Base-by-base conservation (phyloP, 2,888 invertebrate species). In the Mamestra brassicae region DNA sequence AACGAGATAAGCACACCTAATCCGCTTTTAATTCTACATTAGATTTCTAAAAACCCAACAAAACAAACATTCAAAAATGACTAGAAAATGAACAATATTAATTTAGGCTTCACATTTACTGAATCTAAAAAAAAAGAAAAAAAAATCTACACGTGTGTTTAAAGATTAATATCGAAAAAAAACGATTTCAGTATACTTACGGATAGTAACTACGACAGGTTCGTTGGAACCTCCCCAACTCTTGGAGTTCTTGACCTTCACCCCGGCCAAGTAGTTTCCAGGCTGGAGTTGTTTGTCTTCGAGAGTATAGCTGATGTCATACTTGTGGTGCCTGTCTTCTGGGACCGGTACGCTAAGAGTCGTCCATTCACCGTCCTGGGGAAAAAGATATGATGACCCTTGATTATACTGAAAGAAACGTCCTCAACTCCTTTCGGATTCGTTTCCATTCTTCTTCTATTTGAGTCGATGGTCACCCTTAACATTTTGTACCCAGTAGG, bases 241-340 rank as follows among this genome's bases (percentile, higher is more conserved):
- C 79, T 94, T 91, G 2, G 87, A 85, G 78, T 96, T 96, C 86
- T 89, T 91, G 0, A 92, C 96, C 54, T 93, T 93, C 17, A 95
- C 89, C 0, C 89, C 71, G 0, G 90, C 95, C 17, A 93, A 90
- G 85, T 96, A 96, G 3, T 89, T 89, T 0, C 95, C 95, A 0
- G 89, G 81, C 0, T 85, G 84, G 0, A 95, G 42, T 17, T 89
- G 81, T 1, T 88, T 84, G 61, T 91, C 89, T 4, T 91, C 86
- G 0, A 96, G 74, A 0, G 88, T 80, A 70, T 92, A 92, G 0
- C 83, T 82, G 0, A 95, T 65, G 0, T 92, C 90, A 80, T 95
- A 94, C 11, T 89, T 88, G 78, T 93, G 93, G 1, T 83, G 83
- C 0, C 78, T 69, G 0, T 63, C 75, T 0, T 87, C 81, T 0